phyloP scores from a whole-genome alignment of 2,888 invertebrate species.

The Aproaerema taeniolella region DNA sequence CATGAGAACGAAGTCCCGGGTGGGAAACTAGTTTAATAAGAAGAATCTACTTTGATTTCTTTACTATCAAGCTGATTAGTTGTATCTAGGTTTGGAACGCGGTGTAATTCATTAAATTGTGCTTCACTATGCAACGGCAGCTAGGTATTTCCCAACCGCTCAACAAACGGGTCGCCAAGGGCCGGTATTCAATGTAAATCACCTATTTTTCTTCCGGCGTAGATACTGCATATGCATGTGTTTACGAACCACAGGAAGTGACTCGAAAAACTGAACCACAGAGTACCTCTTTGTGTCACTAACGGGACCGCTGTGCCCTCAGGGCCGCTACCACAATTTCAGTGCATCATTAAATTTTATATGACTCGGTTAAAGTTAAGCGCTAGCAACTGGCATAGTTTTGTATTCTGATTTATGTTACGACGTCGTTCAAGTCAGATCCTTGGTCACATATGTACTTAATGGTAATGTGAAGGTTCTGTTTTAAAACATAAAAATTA shows the following conservation, averaged over 20 bases:
- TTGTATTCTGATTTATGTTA: neutral
- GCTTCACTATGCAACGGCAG: too few relatives aligned
- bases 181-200: conserved; percentile 53
- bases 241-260: conserved; percentile 45
- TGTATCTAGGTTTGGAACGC: too few relatives aligned
- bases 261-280: conserved; percentile 41
- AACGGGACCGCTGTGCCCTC: conserved; percentile 48
- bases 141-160: conserved; percentile 28
- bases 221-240: conserved; percentile 37
- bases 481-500: too few relatives aligned
- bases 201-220: conserved; percentile 38
- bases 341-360: conserved; percentile 31
- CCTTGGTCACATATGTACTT: too few relatives aligned
- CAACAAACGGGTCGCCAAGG: conserved; percentile 26
- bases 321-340: conserved; percentile 36
- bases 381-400: conserved; percentile 4
- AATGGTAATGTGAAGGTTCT: too few relatives aligned
- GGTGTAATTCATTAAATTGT: too few relatives aligned
- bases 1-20: too few relatives aligned
- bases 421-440: too few relatives aligned
- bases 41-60: too few relatives aligned
- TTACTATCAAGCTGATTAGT: too few relatives aligned
- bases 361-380: conserved; percentile 24
- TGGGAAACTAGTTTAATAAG: too few relatives aligned
- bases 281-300: conserved; percentile 39